Evolutionary conservation across 2,888 invertebrate genomes (phyloP).

Genomic region (Bruchidius siliquastri): DNA sequence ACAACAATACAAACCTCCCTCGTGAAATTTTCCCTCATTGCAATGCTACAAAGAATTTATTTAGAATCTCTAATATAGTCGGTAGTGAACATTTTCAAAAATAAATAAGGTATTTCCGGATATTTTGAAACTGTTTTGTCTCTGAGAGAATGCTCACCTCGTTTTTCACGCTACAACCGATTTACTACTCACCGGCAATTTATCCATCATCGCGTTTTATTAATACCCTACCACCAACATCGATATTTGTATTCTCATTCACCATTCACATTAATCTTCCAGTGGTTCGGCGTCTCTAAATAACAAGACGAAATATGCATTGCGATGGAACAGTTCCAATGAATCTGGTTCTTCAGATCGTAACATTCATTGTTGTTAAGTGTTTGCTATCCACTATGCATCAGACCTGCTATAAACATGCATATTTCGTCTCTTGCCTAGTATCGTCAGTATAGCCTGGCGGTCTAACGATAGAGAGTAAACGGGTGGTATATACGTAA

Average conservation of each 20-base stretch:
- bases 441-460: no score
- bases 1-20: no score
- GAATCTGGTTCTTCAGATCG: background rate
- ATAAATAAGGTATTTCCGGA: background rate
- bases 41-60: no score
- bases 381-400: no score
- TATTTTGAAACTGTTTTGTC: background rate
- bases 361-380: no score
- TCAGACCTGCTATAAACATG: no score
- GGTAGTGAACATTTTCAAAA: background rate
- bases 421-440: no score
- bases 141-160: background rate
- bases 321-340: background rate
- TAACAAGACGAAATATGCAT: background rate
- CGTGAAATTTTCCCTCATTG: no score
- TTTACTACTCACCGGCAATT: background rate
- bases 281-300: background rate
- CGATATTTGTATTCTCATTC: background rate
- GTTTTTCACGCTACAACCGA: background rate
- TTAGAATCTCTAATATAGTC: no score
- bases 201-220: background rate
- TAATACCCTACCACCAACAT: background rate
- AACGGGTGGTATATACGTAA: no score
- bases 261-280: background rate
- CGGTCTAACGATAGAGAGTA: no score